Base-by-base conservation (phyloP, 1,140 invertebrate genomes). In the Babylonia areolata region DNA sequence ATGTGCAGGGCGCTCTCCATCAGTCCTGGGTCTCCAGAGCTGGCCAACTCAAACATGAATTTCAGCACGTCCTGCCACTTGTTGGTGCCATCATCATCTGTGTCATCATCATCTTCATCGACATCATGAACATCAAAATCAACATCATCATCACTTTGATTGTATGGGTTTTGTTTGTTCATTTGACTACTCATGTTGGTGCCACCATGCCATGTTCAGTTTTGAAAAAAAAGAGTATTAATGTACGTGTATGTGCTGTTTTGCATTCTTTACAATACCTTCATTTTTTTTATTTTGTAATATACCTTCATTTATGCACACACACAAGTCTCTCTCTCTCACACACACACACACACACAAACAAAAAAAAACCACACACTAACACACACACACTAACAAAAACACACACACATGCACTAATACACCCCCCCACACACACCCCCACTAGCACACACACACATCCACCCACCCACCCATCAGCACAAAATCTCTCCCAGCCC, bases 41-140 rank as follows among this genome's bases (percentile, higher is more conserved):
- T 98, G 28, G 97, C 98, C 95, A 98, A 98, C 92, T 98, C 97
- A 95, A 99, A 99, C 91, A 99, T 95, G 94, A 99, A 99, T 93
- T 98, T 97, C 40, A 99, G 95, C 93, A 99, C 97, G 93, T 99
- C 98, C 39, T 97, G 98, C 99, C 99, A 99, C 87, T 97, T 96
- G 94, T 99, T 99, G 91, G 98, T 98, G 40, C 98, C 98, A 93
- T 99, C 97, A 90, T 99, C 98, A 94, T 99, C 98, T 95, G 91
- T 58, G 37, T 86, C 75, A 35, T 15, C 71, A 35, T 0, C 71
- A 73, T 35, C 39, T 51, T 33, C 51, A 31, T 20, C 42, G 6
- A 69, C 23, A 69, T 12, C 58, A n/a, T 23, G 20, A 69, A 23
- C n/a, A 3, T 23, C 12, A 69, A 69, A 69, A 9, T n/a, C 58